Evolutionary conservation across 2,888 invertebrate genomes (phyloP).

Genomic region (Acanthoscelides obtectus): DNA sequence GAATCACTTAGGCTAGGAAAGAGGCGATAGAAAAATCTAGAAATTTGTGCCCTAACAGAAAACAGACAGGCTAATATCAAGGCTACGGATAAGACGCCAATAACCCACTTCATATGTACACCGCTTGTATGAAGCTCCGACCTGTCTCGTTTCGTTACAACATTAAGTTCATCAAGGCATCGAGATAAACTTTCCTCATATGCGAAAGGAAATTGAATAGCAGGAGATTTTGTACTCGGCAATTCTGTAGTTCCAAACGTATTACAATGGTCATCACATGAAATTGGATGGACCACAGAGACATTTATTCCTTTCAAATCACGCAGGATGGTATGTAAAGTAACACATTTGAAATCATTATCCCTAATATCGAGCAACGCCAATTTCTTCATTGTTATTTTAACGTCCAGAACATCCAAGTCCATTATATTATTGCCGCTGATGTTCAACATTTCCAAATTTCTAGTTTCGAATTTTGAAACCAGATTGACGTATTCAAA

Average conservation of each 20-base stretch:
- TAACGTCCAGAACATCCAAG: conserved; percentile 24
- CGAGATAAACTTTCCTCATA: no score
- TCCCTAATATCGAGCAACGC: conserved; percentile 26
- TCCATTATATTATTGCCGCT: conserved; percentile 27
- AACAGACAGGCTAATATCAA: no score
- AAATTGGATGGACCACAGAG: neutral
- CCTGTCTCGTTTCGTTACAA: no score
- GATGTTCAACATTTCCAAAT: conserved; percentile 28
- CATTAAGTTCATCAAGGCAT: no score
- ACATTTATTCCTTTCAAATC: conserved; percentile 21
- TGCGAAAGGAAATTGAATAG: no score
- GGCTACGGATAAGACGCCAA: no score
- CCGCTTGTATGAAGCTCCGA: no score
- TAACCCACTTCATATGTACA: no score
- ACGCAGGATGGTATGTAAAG: conserved; percentile 24
- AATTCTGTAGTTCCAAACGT: no score
- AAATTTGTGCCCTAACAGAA: no score
- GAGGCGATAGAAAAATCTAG: no score
- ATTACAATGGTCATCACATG: neutral
- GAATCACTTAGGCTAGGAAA: no score
- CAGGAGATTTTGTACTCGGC: neutral
- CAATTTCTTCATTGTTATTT: conserved; percentile 21
- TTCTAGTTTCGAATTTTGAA: conserved; percentile 23
- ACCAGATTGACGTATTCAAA: conserved; percentile 27
- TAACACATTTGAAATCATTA: conserved; percentile 32